Base-by-base conservation (phyloP, 2,888 invertebrate species). In the Neoitamus cyanurus region DNA sequence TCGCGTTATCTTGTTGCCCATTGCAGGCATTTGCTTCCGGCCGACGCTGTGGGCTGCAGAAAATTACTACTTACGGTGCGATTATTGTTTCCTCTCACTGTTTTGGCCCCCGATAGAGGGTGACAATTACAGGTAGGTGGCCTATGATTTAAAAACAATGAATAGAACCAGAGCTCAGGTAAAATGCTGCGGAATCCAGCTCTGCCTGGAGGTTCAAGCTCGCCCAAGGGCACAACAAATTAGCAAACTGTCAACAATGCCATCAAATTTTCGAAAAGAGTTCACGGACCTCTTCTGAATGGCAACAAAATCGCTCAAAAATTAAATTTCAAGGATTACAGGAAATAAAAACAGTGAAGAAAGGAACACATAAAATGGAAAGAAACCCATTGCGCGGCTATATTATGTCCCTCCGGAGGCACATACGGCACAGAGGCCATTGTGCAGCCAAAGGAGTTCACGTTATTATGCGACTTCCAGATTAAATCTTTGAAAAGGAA, bases 391-490 rank as follows among this genome's bases (percentile, higher is more conserved):
- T 78, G 78, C 78, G 20, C 11, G n/a, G 31, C 34, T n/a, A 30
- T 31, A 31, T 70, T 58, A 78, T 58, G 34, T 46, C 28, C 78
- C 78, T 58, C 34, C n/a, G 31, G 48, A 78, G 78, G 78, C 20
- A 58, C 78, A 78, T 48, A 34, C 34, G 34, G 70, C 70, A 70
- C 30, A 31, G 7, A n/a, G 70, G 70, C 70, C 34, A 30, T 70
- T 70, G 70, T 70, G 34, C 34, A 6, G 20, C 9, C 30, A n/a
- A 78, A 78, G 78, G 42, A 78, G 78, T 78, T 78, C 78, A 78
- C 31, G 48, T 78, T 78, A 70, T 72, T 83, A 83, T 83, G 70
- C 36, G 83, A 83, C 83, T 83, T 83, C 42, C 73, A 72, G 83
- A 72, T 72, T 73, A 83, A 73, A 73, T 70, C 83, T 83, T 20